Percentiles rank a stretch among this genome's conserved stretches.
Evolutionary conservation across 2,888 invertebrate genomes (phyloP).

Genomic region (Hecatera dysodea): DNA sequence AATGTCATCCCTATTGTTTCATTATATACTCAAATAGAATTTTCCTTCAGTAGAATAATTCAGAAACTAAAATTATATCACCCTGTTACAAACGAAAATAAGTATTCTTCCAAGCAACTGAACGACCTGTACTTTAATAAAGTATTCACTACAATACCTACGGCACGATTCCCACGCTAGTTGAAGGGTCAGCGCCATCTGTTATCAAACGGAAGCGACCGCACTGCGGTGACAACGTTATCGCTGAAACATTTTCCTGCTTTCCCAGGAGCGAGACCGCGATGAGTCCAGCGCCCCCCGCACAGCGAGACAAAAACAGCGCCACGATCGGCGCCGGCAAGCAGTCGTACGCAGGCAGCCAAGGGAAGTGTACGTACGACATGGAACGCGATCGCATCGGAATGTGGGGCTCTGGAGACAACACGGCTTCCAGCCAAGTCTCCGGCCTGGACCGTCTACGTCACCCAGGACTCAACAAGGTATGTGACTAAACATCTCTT

Average conservation of each 20-base stretch:
- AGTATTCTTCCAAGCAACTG: not conserved
- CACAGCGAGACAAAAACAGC: constrained; percentile 84
- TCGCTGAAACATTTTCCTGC: constrained; percentile 87
- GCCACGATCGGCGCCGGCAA: constrained; percentile 72
- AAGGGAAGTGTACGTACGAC: constrained; percentile 79
- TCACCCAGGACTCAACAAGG: constrained; percentile 94
- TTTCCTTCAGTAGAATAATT: not conserved
- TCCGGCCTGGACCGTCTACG: constrained; percentile 93
- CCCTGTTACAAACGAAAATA: not conserved
- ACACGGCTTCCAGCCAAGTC: constrained; percentile 87
- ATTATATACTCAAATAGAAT: not conserved
- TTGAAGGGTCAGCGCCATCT: constrained; percentile 82
- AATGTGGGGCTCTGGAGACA: constrained; percentile 91
- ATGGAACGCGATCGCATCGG: constrained; percentile 92
- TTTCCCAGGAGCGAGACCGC: constrained; percentile 90
- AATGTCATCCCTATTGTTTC: not conserved
- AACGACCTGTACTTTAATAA: not conserved
- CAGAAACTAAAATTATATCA: not conserved
- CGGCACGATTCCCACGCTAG: constrained; percentile 62
- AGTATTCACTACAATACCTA: constrained; percentile 5
- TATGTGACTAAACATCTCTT: constrained; percentile 66
- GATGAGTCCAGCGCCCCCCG: constrained; percentile 87
- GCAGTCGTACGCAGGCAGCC: constrained; percentile 80
- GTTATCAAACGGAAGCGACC: constrained; percentile 80
- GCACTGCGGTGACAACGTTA: constrained; percentile 77